These are phyloP conservation scores for Anarrhichthys ocellatus DNA, from an alignment of 2,113 vertebrate species.

Conservation along the genomic window DNA sequence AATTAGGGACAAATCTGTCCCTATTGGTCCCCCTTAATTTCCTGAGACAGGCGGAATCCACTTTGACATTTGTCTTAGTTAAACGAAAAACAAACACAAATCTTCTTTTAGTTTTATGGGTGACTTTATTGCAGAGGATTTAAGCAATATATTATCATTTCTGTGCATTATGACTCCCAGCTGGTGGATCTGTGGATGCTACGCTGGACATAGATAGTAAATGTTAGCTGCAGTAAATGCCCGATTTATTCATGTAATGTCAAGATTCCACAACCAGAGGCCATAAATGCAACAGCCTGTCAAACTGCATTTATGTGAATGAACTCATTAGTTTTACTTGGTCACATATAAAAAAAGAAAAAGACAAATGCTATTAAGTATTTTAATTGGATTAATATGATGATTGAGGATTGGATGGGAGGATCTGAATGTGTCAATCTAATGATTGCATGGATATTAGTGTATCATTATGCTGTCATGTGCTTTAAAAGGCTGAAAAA, in stretches of 20 bases:
- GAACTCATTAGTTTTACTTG: constrained; percentile 67
- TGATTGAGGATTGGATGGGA: constrained; percentile 2
- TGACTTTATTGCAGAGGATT: constrained; percentile 30
- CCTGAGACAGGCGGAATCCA: background rate
- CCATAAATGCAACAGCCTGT: constrained; percentile 65
- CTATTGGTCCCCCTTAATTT: constrained; percentile 19
- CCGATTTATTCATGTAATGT: constrained; percentile 72
- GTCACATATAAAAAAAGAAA: constrained; percentile 24
- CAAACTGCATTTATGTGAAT: constrained; percentile 71
- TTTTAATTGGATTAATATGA: constrained; percentile 54
- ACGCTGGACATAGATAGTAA: constrained; percentile 66
- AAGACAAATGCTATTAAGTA: constrained; percentile 11
- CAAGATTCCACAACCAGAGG: constrained; percentile 60
- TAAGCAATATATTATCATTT: constrained; percentile 57
- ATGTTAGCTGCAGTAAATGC: constrained; percentile 69
- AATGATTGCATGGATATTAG: background rate
- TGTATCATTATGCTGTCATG: background rate
- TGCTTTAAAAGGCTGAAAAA: background rate
- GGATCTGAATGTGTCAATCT: constrained; percentile 5
- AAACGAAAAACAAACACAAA: constrained; percentile 2
- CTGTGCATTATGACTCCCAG: constrained; percentile 64
- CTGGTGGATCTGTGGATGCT: constrained; percentile 63
- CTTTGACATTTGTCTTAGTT: constrained; percentile 19
- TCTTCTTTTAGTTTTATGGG: constrained; percentile 19
- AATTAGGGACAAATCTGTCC: constrained; percentile 35